Base-by-base conservation (phyloP, 2,888 invertebrate species). In the Aphidius colemani region DNA sequence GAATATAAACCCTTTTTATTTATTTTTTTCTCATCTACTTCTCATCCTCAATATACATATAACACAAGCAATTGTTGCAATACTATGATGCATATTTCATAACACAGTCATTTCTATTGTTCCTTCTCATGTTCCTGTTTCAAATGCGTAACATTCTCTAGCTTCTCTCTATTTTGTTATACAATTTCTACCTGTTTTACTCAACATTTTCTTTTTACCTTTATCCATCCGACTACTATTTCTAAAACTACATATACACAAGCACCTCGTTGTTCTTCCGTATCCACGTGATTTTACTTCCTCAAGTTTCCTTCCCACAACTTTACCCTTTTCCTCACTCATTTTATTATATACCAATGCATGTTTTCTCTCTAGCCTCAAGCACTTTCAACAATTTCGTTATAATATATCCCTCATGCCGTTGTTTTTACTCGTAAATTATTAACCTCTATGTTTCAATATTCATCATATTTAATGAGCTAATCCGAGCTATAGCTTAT, bases 51-150 rank as follows among this genome's bases (percentile, higher is more conserved):
- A 30, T 5, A 30, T 30, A 30, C 30, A 30, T 30, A 30, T 30
- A 30, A 30, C 30, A 30, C 30, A 30, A 30, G 30, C 30, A 30
- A 51, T 18, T 40, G 53, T 46, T 45, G 46, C 39, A 45, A 45
- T 39, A 55, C 48, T 13, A 48, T 53, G 13, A 56, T 64, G 64
- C 64, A 64, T 64, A 64, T 64, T 64, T 64, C 60, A 64, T 64
- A 57, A 49, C 61, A 56, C 48, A 48, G 13, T 44, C 49, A 56
- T 11, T 44, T 46, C 43, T 50, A 64, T 64, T 64, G 64, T 64
- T 60, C 56, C n/a, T 40, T 50, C 60, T 40, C 56, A 7, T 59
- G 43, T 51, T 46, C 53, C 46, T 53, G 53, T 59, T 63, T 58
- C 58, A 44, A 58, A 41, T 39, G 43, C 18, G 30, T n/a, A 10